Percentiles rank a stretch among this genome's conserved stretches.
phyloP scores from a whole-genome alignment of 2,797 vertebrate genomes.

The Megaceryle alcyon region DNA sequence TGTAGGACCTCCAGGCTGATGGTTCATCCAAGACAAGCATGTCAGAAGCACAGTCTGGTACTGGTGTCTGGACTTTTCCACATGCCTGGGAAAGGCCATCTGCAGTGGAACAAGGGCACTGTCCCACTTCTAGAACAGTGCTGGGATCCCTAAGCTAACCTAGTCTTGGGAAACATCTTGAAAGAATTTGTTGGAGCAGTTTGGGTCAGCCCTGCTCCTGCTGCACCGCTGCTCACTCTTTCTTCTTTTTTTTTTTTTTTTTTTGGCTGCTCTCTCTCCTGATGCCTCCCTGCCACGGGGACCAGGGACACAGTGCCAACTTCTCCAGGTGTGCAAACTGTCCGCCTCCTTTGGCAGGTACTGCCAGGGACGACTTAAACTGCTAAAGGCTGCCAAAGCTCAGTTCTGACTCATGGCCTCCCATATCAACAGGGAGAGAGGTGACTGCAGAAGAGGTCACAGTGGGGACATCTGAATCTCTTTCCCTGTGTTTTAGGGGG shows the following conservation, averaged over 20 bases:
- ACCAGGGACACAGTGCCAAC: slow-evolving; percentile 42
- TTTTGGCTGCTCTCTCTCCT: background rate
- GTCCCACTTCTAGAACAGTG: background rate
- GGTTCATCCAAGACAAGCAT: background rate
- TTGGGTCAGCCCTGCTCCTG: slow-evolving; percentile 31
- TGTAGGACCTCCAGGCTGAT: background rate
- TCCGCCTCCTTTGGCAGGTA: slow-evolving; percentile 70
- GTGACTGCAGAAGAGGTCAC: background rate
- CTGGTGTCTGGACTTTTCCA: rapidly evolving
- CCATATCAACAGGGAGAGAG: background rate
- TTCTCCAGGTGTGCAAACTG: slow-evolving; percentile 76
- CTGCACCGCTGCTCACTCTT: background rate
- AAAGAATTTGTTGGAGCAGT: slow-evolving; percentile 15
- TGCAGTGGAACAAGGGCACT: background rate
- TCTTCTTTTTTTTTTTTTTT: too few relatives aligned
- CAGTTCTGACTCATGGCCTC: slow-evolving; percentile 37
- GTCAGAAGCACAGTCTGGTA: rapidly evolving
- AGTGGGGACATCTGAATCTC: background rate
- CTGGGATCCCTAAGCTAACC: background rate
- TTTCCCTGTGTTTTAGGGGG: background rate
- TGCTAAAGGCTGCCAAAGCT: slow-evolving; percentile 58
- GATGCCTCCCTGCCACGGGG: background rate
- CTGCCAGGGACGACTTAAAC: slow-evolving; percentile 60
- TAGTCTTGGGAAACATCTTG: slow-evolving; percentile 8
- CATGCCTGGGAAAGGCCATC: background rate